These are phyloP conservation scores for Fopius arisanus DNA, from an alignment of 1,140 invertebrate genomes.

Conservation along the genomic window DNA sequence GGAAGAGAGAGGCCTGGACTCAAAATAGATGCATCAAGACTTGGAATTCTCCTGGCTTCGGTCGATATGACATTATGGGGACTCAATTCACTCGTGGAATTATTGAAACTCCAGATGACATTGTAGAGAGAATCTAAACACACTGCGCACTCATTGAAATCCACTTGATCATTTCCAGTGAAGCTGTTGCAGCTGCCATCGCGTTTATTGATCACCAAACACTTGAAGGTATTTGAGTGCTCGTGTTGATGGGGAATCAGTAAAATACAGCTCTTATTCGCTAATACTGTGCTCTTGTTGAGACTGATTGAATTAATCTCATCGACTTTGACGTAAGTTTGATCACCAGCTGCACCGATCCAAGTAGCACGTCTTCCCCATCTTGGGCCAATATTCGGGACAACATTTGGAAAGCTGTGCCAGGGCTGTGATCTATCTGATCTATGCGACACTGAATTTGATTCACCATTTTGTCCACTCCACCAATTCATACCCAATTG, in stretches of 20 bases:
- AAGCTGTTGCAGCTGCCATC: constrained; percentile 87
- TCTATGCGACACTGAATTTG: constrained; percentile 48
- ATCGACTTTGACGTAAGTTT: constrained; percentile 94
- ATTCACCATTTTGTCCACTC: constrained; percentile 51
- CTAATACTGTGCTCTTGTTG: constrained; percentile 85
- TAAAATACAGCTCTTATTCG: constrained; percentile 84
- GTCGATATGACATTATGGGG: constrained; percentile 84
- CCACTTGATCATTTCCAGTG: constrained; percentile 78
- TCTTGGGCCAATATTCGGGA: constrained; percentile 80
- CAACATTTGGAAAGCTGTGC: constrained; percentile 82
- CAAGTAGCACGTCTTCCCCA: constrained; percentile 87
- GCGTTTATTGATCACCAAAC: constrained; percentile 82
- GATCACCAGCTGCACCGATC: constrained; percentile 93
- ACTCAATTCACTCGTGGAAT: constrained; percentile 74
- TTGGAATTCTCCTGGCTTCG: constrained; percentile 64
- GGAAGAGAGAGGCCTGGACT: constrained; percentile 84
- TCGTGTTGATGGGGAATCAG: constrained; percentile 75
- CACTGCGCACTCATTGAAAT: constrained; percentile 77
- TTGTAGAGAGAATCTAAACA: constrained; percentile 90
- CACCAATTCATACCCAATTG: constrained; percentile 79
- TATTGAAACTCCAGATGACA: constrained; percentile 84
- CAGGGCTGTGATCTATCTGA: constrained; percentile 68
- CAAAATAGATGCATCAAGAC: constrained; percentile 69
- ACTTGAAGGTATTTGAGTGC: constrained; percentile 76
- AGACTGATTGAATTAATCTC: constrained; percentile 92